Evolutionary conservation across 2,113 vertebrate species (phyloP).

Genomic region (Phoenicopterus ruber): DNA sequence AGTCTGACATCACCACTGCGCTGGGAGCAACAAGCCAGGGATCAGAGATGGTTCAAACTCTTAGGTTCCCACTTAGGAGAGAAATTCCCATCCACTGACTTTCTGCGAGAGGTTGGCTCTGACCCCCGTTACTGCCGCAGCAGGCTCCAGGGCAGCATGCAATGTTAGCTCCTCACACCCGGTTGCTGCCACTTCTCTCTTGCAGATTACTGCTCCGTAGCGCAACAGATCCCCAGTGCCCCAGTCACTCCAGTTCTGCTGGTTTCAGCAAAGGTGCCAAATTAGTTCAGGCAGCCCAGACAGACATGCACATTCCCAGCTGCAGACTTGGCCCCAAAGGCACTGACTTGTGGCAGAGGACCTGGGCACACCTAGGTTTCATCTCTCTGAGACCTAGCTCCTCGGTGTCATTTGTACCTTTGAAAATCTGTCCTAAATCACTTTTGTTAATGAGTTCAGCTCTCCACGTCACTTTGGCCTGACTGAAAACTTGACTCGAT

Average conservation of each 20-base stretch:
- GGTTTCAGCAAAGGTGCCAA: background rate
- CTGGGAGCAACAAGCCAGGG: fast-evolving
- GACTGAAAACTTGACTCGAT: background rate
- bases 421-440: background rate
- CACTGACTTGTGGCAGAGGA: background rate
- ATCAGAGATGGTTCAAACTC: background rate
- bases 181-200: background rate
- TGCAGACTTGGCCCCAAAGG: background rate
- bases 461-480: fast-evolving
- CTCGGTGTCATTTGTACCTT: too few species aligned
- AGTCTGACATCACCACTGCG: background rate
- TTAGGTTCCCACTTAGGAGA: background rate
- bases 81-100: background rate
- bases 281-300: background rate
- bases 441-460: background rate
- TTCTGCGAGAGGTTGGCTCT: background rate
- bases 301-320: background rate
- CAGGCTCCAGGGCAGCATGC: background rate
- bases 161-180: background rate
- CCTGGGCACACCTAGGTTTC: background rate
- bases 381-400: background rate
- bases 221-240: background rate
- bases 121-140: background rate
- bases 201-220: background rate
- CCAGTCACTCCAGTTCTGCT: background rate